A percentile compares a stretch with the other conserved stretches of the same genome.
These are phyloP conservation scores for Microtus ochrogaster DNA, from an alignment of 2,113 vertebrate genomes.

Conservation along the genomic window DNA sequence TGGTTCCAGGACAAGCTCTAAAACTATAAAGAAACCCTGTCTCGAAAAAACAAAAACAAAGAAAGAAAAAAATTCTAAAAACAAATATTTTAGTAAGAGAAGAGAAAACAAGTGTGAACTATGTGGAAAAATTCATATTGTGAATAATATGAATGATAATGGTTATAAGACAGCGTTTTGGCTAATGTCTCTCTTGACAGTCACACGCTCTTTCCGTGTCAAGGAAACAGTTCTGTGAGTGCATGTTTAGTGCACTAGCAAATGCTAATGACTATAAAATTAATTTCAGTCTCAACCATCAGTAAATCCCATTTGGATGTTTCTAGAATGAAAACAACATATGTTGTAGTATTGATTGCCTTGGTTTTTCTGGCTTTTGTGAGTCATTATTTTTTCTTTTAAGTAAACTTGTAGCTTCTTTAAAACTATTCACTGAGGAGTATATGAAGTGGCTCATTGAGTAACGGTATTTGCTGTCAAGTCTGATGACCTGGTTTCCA, in stretches of 20 bases:
- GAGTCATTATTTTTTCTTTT: conserved; percentile 24
- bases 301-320: conserved; percentile 67
- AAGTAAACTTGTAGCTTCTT: conserved; percentile 51
- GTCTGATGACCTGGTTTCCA: too few species aligned
- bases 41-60: too few species aligned
- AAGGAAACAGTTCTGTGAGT: conserved; percentile 32
- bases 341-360: conserved; percentile 53
- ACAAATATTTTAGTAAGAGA: neutral
- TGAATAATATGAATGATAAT: neutral
- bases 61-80: neutral
- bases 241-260: conserved; percentile 13
- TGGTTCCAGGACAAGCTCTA: too few species aligned
- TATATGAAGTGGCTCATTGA: neutral
- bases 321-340: conserved; percentile 74
- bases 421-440: conserved; percentile 28
- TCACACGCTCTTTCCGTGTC: neutral
- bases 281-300: conserved; percentile 65
- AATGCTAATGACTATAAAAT: conserved; percentile 72
- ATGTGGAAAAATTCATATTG: neutral
- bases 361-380: conserved; percentile 54
- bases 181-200: neutral
- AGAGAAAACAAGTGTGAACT: neutral
- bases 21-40: too few species aligned
- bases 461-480: neutral
- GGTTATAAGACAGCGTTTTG: neutral